Percentiles rank a stretch among this genome's conserved stretches.
Evolutionary conservation across 2,113 vertebrate genomes (phyloP).

Genomic region (Ramphastos sulfuratus): DNA sequence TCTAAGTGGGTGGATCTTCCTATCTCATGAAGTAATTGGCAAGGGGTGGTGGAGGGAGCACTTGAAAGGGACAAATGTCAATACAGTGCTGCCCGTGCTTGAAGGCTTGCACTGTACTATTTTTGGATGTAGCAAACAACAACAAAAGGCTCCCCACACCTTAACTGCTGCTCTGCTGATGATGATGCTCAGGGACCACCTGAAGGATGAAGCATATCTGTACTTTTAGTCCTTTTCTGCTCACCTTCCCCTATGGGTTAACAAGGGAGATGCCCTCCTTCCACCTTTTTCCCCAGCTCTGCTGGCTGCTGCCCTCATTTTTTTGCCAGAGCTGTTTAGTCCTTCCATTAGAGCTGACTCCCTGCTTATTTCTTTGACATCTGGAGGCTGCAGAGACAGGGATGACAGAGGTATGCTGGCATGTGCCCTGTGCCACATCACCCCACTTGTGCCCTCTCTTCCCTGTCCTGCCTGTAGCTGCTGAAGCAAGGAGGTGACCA

Average conservation of each 20-base stretch:
- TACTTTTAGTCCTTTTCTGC: neutral
- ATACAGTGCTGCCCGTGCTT: neutral
- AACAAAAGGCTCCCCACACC: neutral
- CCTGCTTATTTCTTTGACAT: neutral
- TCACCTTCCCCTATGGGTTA: neutral
- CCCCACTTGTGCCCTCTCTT: accelerated
- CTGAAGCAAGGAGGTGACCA: neutral
- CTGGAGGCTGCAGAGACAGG: neutral
- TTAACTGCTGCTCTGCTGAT: neutral
- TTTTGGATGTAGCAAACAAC: neutral
- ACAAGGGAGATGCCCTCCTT: accelerated
- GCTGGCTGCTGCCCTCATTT: neutral
- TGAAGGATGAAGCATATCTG: neutral
- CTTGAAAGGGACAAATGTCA: neutral
- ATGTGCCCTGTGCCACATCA: accelerated
- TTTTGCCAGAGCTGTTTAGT: neutral
- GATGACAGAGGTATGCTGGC: neutral
- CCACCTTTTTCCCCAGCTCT: neutral
- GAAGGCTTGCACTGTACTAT: neutral
- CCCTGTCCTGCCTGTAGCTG: accelerated
- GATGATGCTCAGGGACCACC: neutral
- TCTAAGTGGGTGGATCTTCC: neutral
- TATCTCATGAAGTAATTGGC: neutral
- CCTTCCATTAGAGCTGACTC: neutral
- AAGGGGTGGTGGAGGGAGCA: neutral